These are phyloP conservation scores for Catocala fraxini DNA, from an alignment of 2,888 invertebrate genomes.

Conservation along the genomic window DNA sequence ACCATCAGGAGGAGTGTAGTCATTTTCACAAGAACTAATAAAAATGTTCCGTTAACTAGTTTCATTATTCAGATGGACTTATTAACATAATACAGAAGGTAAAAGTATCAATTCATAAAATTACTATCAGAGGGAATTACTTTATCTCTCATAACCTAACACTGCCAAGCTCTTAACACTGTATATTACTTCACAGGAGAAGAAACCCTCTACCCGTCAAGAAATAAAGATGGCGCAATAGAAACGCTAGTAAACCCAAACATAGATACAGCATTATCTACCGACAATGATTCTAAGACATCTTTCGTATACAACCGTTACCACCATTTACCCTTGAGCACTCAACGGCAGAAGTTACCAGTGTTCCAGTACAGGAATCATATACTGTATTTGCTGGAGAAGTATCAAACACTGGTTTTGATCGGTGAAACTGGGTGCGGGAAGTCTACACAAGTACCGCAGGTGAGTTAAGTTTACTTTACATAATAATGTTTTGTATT, in stretches of 20 bases:
- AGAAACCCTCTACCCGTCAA: conserved; percentile 71
- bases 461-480: conserved; percentile 87
- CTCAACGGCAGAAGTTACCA: conserved; percentile 95
- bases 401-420: conserved; percentile 95
- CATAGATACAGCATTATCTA: conserved; percentile 72
- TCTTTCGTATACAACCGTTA: conserved; percentile 95
- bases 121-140: too few species aligned
- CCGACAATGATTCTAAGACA: conserved; percentile 88
- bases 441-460: conserved; percentile 98
- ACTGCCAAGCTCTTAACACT: too few species aligned
- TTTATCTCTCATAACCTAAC: too few species aligned
- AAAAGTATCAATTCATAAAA: too few species aligned
- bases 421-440: conserved; percentile 99
- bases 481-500: too few species aligned
- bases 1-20: too few species aligned
- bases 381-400: conserved; percentile 95
- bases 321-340: conserved; percentile 93
- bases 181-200: conserved; percentile 50
- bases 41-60: too few species aligned
- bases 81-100: too few species aligned
- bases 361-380: conserved; percentile 95
- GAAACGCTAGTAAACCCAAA: conserved; percentile 78
- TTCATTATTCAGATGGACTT: too few species aligned
- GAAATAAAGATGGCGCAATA: conserved; percentile 75
- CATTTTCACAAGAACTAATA: too few species aligned